These are phyloP conservation scores for Dryocosmus kuriphilus DNA, from an alignment of 2,888 invertebrate species.

Conservation along the genomic window DNA sequence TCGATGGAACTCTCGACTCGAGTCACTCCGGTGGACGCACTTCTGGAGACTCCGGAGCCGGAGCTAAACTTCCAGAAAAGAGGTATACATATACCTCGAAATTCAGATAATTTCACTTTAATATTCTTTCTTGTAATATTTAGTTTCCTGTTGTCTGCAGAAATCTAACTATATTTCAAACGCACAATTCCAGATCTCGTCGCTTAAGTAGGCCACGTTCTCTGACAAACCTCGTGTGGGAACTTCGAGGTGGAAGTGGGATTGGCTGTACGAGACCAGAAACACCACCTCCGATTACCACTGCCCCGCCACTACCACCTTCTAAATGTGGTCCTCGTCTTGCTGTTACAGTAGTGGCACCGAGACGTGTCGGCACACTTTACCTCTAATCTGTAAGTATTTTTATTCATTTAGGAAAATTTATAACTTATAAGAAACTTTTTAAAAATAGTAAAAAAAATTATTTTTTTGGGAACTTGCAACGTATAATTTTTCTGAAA, in stretches of 20 bases:
- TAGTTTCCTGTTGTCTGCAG: no score
- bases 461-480: no score
- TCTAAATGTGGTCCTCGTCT: conserved; percentile 79
- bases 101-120: not conserved
- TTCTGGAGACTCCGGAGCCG: conserved; percentile 89
- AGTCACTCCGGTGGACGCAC: conserved; percentile 93
- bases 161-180: conserved; percentile 4
- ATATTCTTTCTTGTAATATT: no score
- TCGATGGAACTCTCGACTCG: conserved; percentile 92
- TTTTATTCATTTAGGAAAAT: not conserved
- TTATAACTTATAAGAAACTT: not conserved
- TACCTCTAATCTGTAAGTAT: conserved; percentile 78
- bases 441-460: not conserved
- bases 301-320: conserved; percentile 76
- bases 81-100: conserved; percentile 71
- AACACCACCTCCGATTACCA: conserved; percentile 73
- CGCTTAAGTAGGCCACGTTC: conserved; percentile 91
- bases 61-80: conserved; percentile 90
- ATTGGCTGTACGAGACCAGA: conserved; percentile 72
- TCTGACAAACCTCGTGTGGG: conserved; percentile 93
- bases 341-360: conserved; percentile 78
- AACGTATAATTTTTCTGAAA: not conserved
- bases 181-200: conserved; percentile 79
- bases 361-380: conserved; percentile 77
- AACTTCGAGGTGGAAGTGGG: conserved; percentile 78